These are phyloP conservation scores for Crocuta crocuta DNA, from an alignment of 2,113 vertebrate species.

Conservation along the genomic window DNA sequence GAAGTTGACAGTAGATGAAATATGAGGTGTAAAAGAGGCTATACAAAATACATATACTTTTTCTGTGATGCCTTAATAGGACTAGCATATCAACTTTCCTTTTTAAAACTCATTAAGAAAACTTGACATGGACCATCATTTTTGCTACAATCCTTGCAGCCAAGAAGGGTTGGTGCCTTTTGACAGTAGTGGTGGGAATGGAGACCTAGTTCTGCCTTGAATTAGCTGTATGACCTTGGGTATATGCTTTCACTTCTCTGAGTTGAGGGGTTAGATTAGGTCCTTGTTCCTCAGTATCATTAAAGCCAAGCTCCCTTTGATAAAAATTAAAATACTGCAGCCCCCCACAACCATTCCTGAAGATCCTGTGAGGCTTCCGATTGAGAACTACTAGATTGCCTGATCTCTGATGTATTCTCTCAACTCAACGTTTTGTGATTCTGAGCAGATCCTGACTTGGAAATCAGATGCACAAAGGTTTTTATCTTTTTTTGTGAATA, in stretches of 20 bases:
- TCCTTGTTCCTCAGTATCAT: conserved; percentile 12
- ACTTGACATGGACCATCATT: conserved; percentile 71
- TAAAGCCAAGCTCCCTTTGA: background rate
- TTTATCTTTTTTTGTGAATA: background rate
- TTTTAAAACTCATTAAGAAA: conserved; percentile 72
- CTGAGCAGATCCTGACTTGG: background rate
- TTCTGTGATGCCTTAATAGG: background rate
- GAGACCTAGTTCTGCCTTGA: background rate
- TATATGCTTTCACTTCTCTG: background rate
- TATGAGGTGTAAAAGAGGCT: background rate
- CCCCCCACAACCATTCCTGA: background rate
- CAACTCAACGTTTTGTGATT: background rate
- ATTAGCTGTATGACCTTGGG: background rate
- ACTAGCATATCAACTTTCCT: conserved; percentile 57
- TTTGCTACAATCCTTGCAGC: conserved; percentile 78
- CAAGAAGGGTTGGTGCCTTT: conserved; percentile 72
- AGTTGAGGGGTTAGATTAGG: background rate
- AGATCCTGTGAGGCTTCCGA: background rate
- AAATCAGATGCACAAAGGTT: conserved; percentile 27
- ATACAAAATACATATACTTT: background rate
- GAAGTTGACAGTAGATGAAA: background rate
- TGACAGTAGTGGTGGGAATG: background rate
- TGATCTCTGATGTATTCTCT: background rate
- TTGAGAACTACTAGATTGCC: background rate
- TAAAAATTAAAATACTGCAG: conserved; percentile 4